phyloP scores from a whole-genome alignment of 2,797 vertebrate genomes.

The Xenopus petersii region DNA sequence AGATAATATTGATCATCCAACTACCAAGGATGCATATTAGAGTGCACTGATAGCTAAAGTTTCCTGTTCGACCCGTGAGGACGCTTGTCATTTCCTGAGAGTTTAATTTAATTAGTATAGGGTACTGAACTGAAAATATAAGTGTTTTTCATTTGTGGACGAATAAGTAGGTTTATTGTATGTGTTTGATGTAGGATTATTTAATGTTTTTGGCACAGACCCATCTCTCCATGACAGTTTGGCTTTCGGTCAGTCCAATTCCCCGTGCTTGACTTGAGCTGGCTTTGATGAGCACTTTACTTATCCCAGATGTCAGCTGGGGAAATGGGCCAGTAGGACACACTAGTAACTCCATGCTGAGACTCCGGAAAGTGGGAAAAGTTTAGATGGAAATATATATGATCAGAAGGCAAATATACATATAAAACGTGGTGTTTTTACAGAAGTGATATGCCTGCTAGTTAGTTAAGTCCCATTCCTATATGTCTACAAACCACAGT shows the following conservation, averaged over 20 bases:
- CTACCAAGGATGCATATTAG: too few species aligned
- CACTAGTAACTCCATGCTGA: background rate
- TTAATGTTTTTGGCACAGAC: background rate
- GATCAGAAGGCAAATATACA: too few species aligned
- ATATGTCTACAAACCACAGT: too few species aligned
- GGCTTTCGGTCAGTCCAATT: background rate
- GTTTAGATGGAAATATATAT: too few species aligned
- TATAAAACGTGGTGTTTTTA: too few species aligned
- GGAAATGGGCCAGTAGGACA: constrained; percentile 3
- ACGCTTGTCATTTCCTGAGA: background rate
- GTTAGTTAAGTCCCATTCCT: too few species aligned
- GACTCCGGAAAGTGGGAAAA: background rate
- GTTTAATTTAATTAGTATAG: background rate
- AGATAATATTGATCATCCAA: too few species aligned
- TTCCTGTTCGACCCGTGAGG: too few species aligned
- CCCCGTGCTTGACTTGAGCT: background rate
- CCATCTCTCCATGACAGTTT: constrained; percentile 1
- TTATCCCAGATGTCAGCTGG: constrained; percentile 13
- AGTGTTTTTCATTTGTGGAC: background rate
- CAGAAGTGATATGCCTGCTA: too few species aligned
- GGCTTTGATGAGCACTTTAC: constrained; percentile 1
- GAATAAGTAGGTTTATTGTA: background rate
- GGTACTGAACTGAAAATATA: background rate
- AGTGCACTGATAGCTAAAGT: too few species aligned
- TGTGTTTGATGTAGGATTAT: background rate